Evolutionary conservation across 2,888 invertebrate genomes (phyloP).

Genomic region (Amaurobius ferox): DNA sequence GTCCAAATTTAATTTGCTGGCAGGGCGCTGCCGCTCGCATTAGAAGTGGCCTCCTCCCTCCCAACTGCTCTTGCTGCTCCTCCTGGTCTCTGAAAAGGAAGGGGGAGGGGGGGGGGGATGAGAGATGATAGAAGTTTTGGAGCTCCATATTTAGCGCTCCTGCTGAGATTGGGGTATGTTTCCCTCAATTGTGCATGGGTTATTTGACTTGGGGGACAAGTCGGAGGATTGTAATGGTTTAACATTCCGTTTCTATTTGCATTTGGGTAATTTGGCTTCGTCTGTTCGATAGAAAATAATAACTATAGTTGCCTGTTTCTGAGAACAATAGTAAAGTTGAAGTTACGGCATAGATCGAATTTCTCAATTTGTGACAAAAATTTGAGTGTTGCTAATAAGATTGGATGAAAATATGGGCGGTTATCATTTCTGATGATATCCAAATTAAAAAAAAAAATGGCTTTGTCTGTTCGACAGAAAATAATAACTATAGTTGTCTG

Average conservation of each 20-base stretch:
- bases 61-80: constrained; percentile 8
- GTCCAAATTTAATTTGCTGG: constrained; percentile 72
- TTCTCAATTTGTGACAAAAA: too few species aligned
- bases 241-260: not conserved
- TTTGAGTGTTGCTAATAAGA: too few species aligned
- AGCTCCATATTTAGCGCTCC: constrained; percentile 66
- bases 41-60: constrained; percentile 48
- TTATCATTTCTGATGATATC: too few species aligned
- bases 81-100: not conserved
- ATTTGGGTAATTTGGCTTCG: too few species aligned
- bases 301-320: too few species aligned
- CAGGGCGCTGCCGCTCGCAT: constrained; percentile 69
- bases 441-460: too few species aligned
- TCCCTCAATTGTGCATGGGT: not conserved
- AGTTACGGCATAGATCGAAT: too few species aligned
- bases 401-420: too few species aligned
- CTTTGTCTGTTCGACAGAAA: too few species aligned
- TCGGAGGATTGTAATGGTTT: not conserved
- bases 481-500: too few species aligned
- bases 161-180: constrained; percentile 29
- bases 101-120: constrained; percentile 29
- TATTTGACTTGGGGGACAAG: constrained; percentile 4
- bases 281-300: too few species aligned
- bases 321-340: too few species aligned
- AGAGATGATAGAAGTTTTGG: constrained; percentile 17